Evolutionary conservation across 2,113 vertebrate genomes (phyloP).

Genomic region (Oncorhynchus gorbuscha): DNA sequence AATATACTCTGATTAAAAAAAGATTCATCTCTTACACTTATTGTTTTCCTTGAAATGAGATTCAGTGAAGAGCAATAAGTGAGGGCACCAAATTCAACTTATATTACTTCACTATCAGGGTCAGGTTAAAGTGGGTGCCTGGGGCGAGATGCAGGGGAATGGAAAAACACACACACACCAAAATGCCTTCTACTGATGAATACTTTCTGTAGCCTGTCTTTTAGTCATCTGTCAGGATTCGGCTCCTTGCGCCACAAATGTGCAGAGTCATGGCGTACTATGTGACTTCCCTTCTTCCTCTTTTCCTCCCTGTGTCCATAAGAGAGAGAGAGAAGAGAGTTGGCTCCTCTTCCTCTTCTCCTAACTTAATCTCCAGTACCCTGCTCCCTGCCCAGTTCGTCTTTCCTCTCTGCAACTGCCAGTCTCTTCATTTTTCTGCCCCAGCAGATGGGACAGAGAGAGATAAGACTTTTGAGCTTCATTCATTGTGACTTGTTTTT

Average conservation of each 20-base stretch:
- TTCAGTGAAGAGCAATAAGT: not conserved
- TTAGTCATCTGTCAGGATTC: too few relatives aligned
- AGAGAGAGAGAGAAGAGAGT: not conserved
- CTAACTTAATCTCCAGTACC: not conserved
- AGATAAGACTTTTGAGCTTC: slow-evolving; percentile 85
- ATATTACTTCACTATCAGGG: too few relatives aligned
- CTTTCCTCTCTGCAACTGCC: slow-evolving; percentile 57
- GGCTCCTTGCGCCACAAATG: too few relatives aligned
- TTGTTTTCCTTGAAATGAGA: too few relatives aligned
- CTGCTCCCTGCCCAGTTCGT: not conserved
- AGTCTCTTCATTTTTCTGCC: slow-evolving; percentile 82
- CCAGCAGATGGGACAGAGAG: slow-evolving; percentile 82
- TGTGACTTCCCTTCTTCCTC: not conserved
- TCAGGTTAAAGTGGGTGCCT: too few relatives aligned
- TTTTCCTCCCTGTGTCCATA: not conserved
- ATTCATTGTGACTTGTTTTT: slow-evolving; percentile 92
- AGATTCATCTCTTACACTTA: too few relatives aligned
- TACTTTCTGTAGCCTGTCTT: too few relatives aligned
- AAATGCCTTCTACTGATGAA: too few relatives aligned
- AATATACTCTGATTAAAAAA: too few relatives aligned
- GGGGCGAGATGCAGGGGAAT: too few relatives aligned
- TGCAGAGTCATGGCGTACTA: too few relatives aligned
- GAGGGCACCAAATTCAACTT: not conserved
- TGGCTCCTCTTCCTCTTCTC: not conserved
- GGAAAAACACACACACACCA: too few relatives aligned